These are phyloP conservation scores for Pangasius larnaudii DNA, from an alignment of 2,797 vertebrate genomes.

Conservation along the genomic window DNA sequence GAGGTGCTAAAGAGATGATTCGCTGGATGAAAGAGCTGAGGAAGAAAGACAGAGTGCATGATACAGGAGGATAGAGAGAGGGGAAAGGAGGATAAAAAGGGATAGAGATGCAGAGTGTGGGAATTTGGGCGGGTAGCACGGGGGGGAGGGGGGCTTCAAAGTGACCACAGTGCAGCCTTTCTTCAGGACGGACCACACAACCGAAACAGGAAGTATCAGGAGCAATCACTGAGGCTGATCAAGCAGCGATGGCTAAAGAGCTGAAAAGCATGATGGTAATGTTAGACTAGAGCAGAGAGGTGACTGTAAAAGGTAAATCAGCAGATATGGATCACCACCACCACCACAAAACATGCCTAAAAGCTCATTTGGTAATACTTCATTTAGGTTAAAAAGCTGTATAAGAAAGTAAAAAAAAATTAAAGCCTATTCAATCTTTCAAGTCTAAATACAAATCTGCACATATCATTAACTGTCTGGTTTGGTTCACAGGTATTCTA, in stretches of 20 bases:
- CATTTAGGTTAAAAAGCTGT: background rate
- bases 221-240: constrained; percentile 40
- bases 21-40: constrained; percentile 72
- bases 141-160: constrained; percentile 30
- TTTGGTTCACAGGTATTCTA: background rate
- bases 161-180: constrained; percentile 28
- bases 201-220: constrained; percentile 46
- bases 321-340: background rate
- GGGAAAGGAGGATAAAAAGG: constrained; percentile 48
- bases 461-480: background rate
- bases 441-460: background rate
- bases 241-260: constrained; percentile 21
- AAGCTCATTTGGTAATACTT: background rate
- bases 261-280: background rate
- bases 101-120: constrained; percentile 65
- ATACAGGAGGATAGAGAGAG: constrained; percentile 64
- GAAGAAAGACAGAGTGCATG: constrained; percentile 75
- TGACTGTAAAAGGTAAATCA: background rate
- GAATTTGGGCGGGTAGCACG: constrained; percentile 60
- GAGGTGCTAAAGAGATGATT: constrained; percentile 71
- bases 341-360: background rate
- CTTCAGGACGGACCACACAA: constrained; percentile 53
- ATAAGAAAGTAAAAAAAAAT: background rate
- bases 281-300: background rate
- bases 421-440: background rate